Evolutionary conservation across 2,113 vertebrate genomes (phyloP).

Genomic region (Dryoscopus gambensis): DNA sequence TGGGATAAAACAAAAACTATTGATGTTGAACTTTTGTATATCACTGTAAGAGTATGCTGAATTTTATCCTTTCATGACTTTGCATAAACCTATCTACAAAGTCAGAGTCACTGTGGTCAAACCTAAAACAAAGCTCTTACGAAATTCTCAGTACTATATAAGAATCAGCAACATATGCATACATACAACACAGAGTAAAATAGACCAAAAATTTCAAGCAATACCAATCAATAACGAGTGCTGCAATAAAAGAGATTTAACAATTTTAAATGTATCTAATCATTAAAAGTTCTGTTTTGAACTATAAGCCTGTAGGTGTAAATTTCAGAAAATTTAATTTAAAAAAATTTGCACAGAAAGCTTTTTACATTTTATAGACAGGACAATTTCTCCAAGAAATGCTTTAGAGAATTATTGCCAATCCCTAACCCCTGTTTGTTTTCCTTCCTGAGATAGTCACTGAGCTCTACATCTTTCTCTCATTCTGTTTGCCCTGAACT

Average conservation of each 20-base stretch:
- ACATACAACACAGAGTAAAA: accelerated
- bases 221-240: not conserved
- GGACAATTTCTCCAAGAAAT: not conserved
- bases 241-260: not conserved
- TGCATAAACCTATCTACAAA: not conserved
- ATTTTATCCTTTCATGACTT: not conserved
- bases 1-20: not conserved
- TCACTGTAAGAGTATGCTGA: not conserved
- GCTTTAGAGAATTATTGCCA: not conserved
- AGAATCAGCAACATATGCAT: not conserved
- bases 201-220: not conserved
- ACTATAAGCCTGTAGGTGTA: not conserved
- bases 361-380: not conserved
- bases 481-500: not conserved
- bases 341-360: not conserved
- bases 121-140: not conserved
- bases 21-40: not conserved
- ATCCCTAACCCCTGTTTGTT: not conserved
- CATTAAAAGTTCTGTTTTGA: not conserved
- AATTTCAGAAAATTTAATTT: not conserved
- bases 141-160: not conserved
- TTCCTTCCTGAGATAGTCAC: not conserved
- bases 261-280: not conserved
- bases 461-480: not conserved
- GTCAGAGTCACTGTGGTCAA: not conserved